Conservation (phyloP, 2,797 vertebrate genomes). For the Hapalemur alaotrensis region DNA sequence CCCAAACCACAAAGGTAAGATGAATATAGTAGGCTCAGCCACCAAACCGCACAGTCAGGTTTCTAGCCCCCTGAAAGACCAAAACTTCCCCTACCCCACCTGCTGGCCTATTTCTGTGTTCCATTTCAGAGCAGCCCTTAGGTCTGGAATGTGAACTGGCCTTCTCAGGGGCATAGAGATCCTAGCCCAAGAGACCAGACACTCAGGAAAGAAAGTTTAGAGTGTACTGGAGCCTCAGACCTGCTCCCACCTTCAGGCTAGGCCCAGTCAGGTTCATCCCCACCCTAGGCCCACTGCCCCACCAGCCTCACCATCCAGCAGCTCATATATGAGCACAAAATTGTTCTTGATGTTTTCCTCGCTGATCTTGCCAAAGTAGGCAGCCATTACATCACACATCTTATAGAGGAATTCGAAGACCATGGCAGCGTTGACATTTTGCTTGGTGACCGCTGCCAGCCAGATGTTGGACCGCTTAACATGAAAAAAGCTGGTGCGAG, state of each 20-base stretch:
- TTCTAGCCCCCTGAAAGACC: neutral
- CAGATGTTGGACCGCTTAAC: slow-evolving; percentile 99
- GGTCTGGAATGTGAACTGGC: neutral
- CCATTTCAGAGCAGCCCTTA: neutral
- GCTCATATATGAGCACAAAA: slow-evolving; percentile 99
- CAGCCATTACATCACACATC: slow-evolving; percentile 99
- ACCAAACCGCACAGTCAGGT: neutral
- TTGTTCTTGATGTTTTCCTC: slow-evolving; percentile 99
- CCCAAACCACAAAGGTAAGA: neutral
- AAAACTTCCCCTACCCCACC: neutral
- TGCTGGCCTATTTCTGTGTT: slow-evolving; percentile 14
- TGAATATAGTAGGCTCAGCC: neutral
- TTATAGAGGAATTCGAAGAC: slow-evolving; percentile 99
- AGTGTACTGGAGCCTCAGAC: neutral
- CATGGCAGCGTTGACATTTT: slow-evolving; percentile 99
- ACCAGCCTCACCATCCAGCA: slow-evolving; percentile 93
- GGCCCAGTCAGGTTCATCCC: neutral
- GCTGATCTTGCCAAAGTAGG: slow-evolving; percentile 99
- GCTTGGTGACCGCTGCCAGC: slow-evolving; percentile 99
- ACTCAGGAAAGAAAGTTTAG: neutral
- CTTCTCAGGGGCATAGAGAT: neutral
- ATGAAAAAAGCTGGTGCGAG: slow-evolving; percentile 99
- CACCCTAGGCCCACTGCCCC: neutral
- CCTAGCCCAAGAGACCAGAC: neutral
- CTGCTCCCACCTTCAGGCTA: neutral